Base-by-base conservation (phyloP, 2,888 invertebrate genomes). In the Argyresthia goedartella region DNA sequence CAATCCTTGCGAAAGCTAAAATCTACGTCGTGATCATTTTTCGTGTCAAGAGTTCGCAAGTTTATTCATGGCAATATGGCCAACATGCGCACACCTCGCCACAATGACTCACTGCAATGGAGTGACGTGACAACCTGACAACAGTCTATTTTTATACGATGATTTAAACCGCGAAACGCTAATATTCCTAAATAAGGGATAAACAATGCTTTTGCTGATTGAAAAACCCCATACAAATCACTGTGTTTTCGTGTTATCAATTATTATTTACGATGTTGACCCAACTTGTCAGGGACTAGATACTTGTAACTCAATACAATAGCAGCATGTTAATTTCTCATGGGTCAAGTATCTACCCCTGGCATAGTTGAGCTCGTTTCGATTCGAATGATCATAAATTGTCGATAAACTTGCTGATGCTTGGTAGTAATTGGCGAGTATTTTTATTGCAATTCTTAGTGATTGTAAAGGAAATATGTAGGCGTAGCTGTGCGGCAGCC, bases 71-170 rank as follows among this genome's bases (percentile, higher is more conserved):
- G 25, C 25, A 25, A 25, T 25, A 25, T 25, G 3, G 25, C 25
- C 25, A 25, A 25, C 25, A 4, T 4, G 25, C 25, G 34, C 8
- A 33, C 13, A 11, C 14, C 14, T 36, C 15, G 13, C 48, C 36
- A 36, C 48, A 47, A 15, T 48, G 48, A 48, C 41, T 84, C 84
- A 84, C 69, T 66, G 61, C 80, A 25, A 25, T 6, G 3, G 25
- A 25, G 25, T 25, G 25, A 25, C 25, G 72, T 71, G 73, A 81
- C 70, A 68, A 63, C 65, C 67, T n/a, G 69, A 77, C 76, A 79
- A 78, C 78, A 76, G 67, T 73, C 81, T 82, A 80, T 82, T 82
- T 84, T 76, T 78, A 81, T 73, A 67, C 71, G 76, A 80, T 78
- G 71, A 78, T 66, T 65, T 65, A 63, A 49, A 34, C 15, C 25